phyloP scores from a whole-genome alignment of 2,113 vertebrate genomes.

The Hyperopisus bebe region DNA sequence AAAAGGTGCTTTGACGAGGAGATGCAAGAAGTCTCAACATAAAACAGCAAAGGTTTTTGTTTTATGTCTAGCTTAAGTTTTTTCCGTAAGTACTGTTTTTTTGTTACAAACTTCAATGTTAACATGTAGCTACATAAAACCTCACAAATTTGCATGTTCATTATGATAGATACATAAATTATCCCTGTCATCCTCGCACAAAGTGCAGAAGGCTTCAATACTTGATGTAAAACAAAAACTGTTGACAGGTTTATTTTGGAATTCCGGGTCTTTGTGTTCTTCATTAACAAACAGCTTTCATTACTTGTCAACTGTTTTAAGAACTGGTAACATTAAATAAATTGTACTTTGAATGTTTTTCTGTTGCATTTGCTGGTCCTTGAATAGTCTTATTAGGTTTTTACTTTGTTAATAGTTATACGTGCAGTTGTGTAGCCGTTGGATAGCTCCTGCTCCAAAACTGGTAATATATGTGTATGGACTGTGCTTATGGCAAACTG shows the following conservation, averaged over 20 bases:
- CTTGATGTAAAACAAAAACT: neutral
- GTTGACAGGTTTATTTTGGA: neutral
- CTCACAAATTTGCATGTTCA: neutral
- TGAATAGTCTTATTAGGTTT: no score
- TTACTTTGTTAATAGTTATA: no score
- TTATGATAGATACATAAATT: neutral
- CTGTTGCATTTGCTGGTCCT: no score
- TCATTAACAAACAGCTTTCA: neutral
- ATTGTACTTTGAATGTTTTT: neutral
- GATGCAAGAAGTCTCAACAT: neutral
- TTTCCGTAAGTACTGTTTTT: neutral
- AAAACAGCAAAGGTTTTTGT: neutral
- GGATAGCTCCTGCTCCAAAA: no score
- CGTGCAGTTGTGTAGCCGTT: no score
- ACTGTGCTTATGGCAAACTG: no score
- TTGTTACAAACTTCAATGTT: neutral
- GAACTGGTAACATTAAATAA: neutral
- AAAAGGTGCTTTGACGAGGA: constrained; percentile 1
- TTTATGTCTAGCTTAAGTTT: neutral
- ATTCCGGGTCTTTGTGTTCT: neutral
- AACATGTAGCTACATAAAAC: neutral
- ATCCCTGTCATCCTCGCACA: neutral
- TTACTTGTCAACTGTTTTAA: neutral
- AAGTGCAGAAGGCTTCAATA: neutral
- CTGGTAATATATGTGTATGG: no score